phyloP scores from a whole-genome alignment of 2,888 invertebrate species.

The Synanthedon myopaeformis region DNA sequence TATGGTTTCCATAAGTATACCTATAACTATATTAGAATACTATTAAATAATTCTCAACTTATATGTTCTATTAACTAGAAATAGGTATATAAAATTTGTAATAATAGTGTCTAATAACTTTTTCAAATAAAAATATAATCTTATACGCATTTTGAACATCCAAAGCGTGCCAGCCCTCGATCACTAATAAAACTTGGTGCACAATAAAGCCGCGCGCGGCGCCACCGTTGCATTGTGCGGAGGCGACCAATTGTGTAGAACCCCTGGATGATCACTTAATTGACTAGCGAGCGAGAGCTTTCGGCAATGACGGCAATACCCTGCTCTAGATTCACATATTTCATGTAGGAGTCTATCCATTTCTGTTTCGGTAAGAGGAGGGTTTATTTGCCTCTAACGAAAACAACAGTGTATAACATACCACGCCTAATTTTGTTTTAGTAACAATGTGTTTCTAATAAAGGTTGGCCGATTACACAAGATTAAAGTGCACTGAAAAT shows the following conservation, averaged over 20 bases:
- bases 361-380: background rate
- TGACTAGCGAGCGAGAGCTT: constrained; percentile 59
- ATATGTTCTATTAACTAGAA: too few species aligned
- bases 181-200: constrained; percentile 48
- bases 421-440: too few species aligned
- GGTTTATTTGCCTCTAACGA: too few species aligned
- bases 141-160: background rate
- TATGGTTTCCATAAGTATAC: too few species aligned
- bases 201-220: constrained; percentile 33
- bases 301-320: constrained; percentile 21
- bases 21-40: too few species aligned
- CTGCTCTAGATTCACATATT: background rate
- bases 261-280: constrained; percentile 68
- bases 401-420: too few species aligned
- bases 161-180: constrained; percentile 27
- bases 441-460: constrained; percentile 7
- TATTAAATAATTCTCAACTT: too few species aligned
- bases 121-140: background rate
- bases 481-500: constrained; percentile 63
- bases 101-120: too few species aligned
- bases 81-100: too few species aligned
- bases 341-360: background rate
- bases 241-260: constrained; percentile 66
- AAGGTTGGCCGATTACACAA: constrained; percentile 28
- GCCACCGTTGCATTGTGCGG: constrained; percentile 52